Base-by-base conservation (phyloP, 1,140 invertebrate species). In the Euwallacea similis region DNA sequence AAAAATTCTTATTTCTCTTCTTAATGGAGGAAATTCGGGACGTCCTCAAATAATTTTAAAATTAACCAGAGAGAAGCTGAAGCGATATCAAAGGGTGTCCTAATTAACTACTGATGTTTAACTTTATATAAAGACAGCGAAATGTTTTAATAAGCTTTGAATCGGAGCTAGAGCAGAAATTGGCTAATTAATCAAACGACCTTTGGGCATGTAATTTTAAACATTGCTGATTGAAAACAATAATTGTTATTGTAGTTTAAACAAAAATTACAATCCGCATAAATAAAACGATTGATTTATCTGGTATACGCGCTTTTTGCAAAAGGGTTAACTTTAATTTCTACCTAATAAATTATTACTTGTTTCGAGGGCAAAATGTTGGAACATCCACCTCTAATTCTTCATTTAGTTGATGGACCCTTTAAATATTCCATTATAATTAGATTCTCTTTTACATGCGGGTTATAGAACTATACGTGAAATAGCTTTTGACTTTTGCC, bases 321-420 rank as follows among this genome's bases (percentile, higher is more conserved):
- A 43, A n/a, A 41, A 61, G 8, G 42, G 42, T n/a, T 61, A 61
- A 42, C 9, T 42, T 61, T 43, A 61, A 61, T 42, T 61, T 61
- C 21, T 43, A 41, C n/a, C 21, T 61, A 43, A 43, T 61, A 16
- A 41, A 61, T 61, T 61, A 61, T 61, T 61, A 11, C 9, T 21
- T 43, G 21, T 16, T 42, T 61, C 42, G 11, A 41, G 46, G 59
- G 7, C 3, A n/a, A 42, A 61, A 42, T 61, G 59, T 21, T 61
- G 42, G 59, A 61, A 61, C 42, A 9, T 61, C 6, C 59, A 42
- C 33, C 10, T 43, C 59, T 61, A 47, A 54, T 54, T 66, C 64
- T 66, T 66, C 53, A 66, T 66, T 66, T 66, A 66, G 15, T 16
- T 66, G 64, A 66, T 66, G 64, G 53, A 66, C 64, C 64, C 64